These are phyloP conservation scores for Notothenia coriiceps DNA, from an alignment of 2,113 vertebrate genomes.

Conservation along the genomic window DNA sequence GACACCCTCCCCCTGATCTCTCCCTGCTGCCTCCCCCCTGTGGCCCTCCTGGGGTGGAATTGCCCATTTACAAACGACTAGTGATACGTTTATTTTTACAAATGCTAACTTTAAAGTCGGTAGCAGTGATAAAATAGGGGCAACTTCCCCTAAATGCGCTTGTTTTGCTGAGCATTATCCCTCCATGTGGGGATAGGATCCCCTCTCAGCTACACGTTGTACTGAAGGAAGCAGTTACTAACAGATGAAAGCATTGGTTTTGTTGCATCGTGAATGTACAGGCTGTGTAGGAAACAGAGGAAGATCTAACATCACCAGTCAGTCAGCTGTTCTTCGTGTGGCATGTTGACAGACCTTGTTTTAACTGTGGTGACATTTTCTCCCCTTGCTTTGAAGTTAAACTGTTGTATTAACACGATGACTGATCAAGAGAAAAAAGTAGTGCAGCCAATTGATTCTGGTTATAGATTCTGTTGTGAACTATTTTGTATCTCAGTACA, in stretches of 20 bases:
- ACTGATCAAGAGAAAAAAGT: background rate
- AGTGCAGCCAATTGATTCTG: background rate
- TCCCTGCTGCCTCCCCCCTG: constrained; percentile 12
- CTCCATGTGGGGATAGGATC: background rate
- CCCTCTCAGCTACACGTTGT: constrained; percentile 15
- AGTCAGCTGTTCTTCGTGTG: constrained; percentile 18
- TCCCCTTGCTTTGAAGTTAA: background rate
- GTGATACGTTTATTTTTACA: constrained; percentile 42
- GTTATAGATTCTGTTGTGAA: background rate
- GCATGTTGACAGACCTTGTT: constrained; percentile 34
- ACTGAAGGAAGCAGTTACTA: constrained; percentile 24
- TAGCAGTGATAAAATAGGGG: constrained; percentile 27
- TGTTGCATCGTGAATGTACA: constrained; percentile 19
- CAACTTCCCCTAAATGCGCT: constrained; percentile 10
- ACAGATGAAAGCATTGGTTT: background rate
- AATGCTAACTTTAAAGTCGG: constrained; percentile 33
- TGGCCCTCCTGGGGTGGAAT: constrained; percentile 16
- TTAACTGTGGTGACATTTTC: constrained; percentile 20
- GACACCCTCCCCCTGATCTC: background rate
- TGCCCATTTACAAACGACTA: constrained; percentile 10
- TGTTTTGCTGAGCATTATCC: constrained; percentile 30
- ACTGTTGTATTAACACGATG: background rate
- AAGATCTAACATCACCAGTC: background rate
- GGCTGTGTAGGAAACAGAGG: constrained; percentile 18
- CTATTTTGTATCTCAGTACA: background rate